Evolutionary conservation across 2,797 vertebrate species (phyloP).

Genomic region (Tragopan temminckii): DNA sequence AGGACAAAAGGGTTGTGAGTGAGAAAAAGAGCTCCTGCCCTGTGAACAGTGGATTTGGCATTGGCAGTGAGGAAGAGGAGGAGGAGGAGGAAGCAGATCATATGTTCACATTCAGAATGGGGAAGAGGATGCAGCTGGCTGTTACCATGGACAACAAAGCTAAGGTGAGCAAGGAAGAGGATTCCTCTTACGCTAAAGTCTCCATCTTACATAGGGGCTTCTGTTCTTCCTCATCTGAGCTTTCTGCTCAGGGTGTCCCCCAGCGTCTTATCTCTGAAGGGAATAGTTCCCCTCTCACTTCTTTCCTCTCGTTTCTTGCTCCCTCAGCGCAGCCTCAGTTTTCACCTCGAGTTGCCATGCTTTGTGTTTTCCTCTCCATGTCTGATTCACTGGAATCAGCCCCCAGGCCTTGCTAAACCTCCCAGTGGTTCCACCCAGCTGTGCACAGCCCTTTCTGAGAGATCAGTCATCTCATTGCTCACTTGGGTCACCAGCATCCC

Average conservation of each 20-base stretch:
- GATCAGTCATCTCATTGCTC: neutral
- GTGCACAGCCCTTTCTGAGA: neutral
- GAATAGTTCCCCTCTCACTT: neutral
- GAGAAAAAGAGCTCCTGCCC: constrained; percentile 80
- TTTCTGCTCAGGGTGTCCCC: neutral
- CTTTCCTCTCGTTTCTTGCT: neutral
- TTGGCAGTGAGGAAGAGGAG: constrained; percentile 76
- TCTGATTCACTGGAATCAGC: neutral
- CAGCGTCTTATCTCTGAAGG: accelerated
- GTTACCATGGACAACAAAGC: constrained; percentile 93
- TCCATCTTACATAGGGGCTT: constrained; percentile 7
- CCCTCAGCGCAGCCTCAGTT: neutral
- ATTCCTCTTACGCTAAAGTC: neutral
- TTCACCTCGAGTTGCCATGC: accelerated
- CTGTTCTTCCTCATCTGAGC: neutral
- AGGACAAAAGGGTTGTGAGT: constrained; percentile 93
- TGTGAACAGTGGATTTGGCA: constrained; percentile 68
- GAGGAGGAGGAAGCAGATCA: constrained; percentile 77
- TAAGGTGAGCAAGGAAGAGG: constrained; percentile 78
- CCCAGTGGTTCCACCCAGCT: neutral
- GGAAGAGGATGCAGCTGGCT: constrained; percentile 90
- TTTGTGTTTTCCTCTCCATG: neutral
- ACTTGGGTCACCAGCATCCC: neutral
- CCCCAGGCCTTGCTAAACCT: neutral
- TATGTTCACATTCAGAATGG: constrained; percentile 81